phyloP scores from a whole-genome alignment of 2,113 vertebrate species.

The Hemiprocne comata region DNA sequence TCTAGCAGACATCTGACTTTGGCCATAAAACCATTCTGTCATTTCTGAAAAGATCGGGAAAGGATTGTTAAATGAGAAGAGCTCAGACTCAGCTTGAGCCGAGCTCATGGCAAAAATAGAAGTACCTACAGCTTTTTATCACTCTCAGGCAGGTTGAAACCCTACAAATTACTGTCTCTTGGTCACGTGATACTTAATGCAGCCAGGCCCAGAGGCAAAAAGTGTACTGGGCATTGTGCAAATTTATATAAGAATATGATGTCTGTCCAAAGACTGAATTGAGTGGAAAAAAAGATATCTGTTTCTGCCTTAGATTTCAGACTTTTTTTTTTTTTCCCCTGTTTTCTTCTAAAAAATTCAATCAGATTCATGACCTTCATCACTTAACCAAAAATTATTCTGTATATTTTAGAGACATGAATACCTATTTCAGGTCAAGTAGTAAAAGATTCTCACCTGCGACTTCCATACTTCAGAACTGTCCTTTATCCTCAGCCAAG shows the following conservation, averaged over 20 bases:
- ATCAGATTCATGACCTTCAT: background rate
- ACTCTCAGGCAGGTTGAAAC: background rate
- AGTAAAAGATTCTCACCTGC: background rate
- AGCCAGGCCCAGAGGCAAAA: background rate
- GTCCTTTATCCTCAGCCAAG: background rate
- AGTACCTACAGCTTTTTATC: background rate
- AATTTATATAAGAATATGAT: background rate
- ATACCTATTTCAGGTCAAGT: background rate
- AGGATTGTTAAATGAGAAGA: background rate
- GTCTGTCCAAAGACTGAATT: background rate
- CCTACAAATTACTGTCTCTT: background rate
- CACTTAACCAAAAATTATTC: background rate
- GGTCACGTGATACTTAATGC: background rate
- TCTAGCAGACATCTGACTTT: background rate
- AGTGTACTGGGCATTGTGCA: background rate
- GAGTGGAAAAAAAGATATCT: rapidly evolving
- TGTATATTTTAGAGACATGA: background rate
- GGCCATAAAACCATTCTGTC: background rate
- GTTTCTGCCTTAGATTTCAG: background rate
- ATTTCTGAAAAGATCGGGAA: background rate
- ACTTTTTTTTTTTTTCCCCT: background rate
- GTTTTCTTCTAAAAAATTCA: background rate
- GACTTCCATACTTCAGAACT: background rate
- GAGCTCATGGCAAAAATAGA: background rate
- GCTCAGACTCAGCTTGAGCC: background rate